A percentile compares a stretch with the other conserved stretches of the same genome.
Evolutionary conservation across 2,797 vertebrate species (phyloP).

Genomic region (Helicolenus hilgendorfi): DNA sequence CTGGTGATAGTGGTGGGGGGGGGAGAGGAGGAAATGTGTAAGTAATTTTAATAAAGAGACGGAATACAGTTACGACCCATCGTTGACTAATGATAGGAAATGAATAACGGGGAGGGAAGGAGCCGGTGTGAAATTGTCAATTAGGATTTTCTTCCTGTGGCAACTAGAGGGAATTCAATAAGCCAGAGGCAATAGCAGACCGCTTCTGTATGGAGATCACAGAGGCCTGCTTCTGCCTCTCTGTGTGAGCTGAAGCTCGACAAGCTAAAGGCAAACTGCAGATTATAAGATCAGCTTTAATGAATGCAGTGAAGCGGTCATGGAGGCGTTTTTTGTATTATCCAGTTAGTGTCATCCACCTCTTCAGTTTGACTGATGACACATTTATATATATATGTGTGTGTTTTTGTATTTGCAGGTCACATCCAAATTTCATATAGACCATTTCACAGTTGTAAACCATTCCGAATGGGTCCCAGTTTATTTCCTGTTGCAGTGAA

Average conservation of each 20-base stretch:
- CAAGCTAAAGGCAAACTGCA: conserved; percentile 38
- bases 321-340: background rate
- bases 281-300: conserved; percentile 51
- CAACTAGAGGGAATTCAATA: conserved; percentile 69
- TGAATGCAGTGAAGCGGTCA: conserved; percentile 20
- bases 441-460: too few relatives aligned
- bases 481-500: too few relatives aligned
- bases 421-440: background rate
- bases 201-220: conserved; percentile 40
- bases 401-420: background rate
- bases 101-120: conserved; percentile 64
- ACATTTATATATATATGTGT: background rate
- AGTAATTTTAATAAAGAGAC: conserved; percentile 78
- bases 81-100: conserved; percentile 77
- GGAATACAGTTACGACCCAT: conserved; percentile 70
- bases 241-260: conserved; percentile 19
- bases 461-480: too few relatives aligned
- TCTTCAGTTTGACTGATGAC: conserved; percentile 4
- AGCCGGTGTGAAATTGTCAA: conserved; percentile 80
- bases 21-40: conserved; percentile 47
- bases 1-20: conserved; percentile 8
- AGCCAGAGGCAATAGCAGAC: conserved; percentile 53
- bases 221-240: conserved; percentile 22
- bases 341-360: conserved; percentile 12
- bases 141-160: conserved; percentile 80